Evolutionary conservation across 2,113 vertebrate species (phyloP), one percentile per base, ranked within the genome.

Genomic region (Varanus salvator): DNA sequence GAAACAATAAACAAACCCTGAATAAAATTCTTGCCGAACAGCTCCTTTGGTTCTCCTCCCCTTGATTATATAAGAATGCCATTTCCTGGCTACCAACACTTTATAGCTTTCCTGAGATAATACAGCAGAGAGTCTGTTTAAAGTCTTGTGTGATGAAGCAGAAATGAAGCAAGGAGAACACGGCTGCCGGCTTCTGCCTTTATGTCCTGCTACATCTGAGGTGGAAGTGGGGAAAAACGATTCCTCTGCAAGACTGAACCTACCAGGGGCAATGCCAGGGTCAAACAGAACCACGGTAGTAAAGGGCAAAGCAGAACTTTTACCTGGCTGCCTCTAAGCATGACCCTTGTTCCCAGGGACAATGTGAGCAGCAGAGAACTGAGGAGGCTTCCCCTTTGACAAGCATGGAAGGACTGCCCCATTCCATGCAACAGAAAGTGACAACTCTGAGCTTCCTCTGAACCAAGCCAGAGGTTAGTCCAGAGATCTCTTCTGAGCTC

Each of bases 141-240:
- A 90, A 5, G 57, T 66, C 80, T 64, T 48, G 48, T 5, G 52
- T 84, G 91, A 68, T 75, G 85, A 88, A 92, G 86, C 85, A 85
- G 90, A 91, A 92, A 87, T 0, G 1, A 87, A 90, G n/a, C 19
- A 1, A 54, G 6, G 66, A 6, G 71, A 87, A 50, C 6, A n/a
- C 0, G 0, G 75, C 75, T 87, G 91, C 72, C 90, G 77, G 54
- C 6, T 80, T 78, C 64, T 3, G 17, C 82, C 90, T 87, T 77
- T 4, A 60, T 2, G n/a, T 69, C 34, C 4, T 5, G 44, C 15
- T 80, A 27, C 82, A 15, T 27, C 15, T 9, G 23, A 17, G 80
- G 72, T 27, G 12, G 19, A 87, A 76, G 14, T 4, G 44, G 1
- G 31, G 48, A 77, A 27, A 69, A 57, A 0, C 23, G 15, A 74